Base-by-base conservation (phyloP, 2,888 invertebrate species). In the Phalera bucephala region DNA sequence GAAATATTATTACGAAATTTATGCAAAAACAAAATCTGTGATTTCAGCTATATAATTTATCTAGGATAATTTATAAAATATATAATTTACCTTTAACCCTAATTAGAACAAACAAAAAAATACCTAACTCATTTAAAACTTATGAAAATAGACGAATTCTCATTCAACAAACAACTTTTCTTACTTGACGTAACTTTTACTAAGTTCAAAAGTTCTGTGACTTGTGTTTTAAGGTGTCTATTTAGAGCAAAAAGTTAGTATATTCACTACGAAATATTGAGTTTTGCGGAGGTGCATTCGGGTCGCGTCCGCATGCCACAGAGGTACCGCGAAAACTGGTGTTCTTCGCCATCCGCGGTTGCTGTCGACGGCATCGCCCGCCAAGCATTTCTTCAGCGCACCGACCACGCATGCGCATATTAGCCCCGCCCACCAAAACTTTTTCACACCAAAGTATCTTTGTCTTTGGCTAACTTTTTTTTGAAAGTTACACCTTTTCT, bases 321-420 rank as follows among this genome's bases (percentile, higher is more conserved):
- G 62, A 52, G 75, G 65, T 64, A 55, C 55, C 87, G 88, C 84
- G 85, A 71, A 64, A 63, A 88, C 87, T 89, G 76, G 60, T 73
- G 56, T 58, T 59, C 69, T 64, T 58, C 68, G 47, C 60, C 73
- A 68, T 71, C 76, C 57, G 54, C 65, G 52, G 74, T 49, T 66
- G 72, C 62, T 65, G 75, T 58, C 69, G 79, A 66, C 66, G 75
- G 65, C 63, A 27, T 27, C 27, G 63, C 63, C 71, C 51, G 57
- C 49, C 63, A 74, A 83, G 75, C 83, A 87, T 56, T 53, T 88
- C 86, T 87, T 87, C 83, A 43, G 81, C 77, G 55, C 2, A 1
- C 1, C 6, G 4, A 64, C 21, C 5, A 45, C 87, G 88, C 87
- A 69, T 73, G 87, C 85, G 81, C 63, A 34, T 9, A 12, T 21